These are phyloP conservation scores for Octomys mimax DNA, from an alignment of 2,797 vertebrate genomes.

Conservation along the genomic window DNA sequence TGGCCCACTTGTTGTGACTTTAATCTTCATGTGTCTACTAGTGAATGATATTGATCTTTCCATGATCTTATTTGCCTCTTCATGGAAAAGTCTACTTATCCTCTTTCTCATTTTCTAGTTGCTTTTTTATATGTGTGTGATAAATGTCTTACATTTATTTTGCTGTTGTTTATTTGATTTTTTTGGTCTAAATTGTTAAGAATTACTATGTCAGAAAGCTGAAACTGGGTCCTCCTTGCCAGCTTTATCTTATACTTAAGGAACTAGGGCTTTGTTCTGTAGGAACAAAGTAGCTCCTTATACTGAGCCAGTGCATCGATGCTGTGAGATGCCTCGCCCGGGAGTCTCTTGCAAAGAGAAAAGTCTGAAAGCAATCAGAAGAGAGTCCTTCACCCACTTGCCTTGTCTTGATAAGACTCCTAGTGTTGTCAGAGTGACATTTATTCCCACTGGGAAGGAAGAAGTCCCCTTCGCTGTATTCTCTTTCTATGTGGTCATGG, in stretches of 20 bases:
- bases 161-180: background rate
- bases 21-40: background rate
- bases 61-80: background rate
- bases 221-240: background rate
- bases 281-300: background rate
- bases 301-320: background rate
- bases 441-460: background rate
- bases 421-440: background rate
- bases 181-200: background rate
- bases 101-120: background rate
- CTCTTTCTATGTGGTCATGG: background rate
- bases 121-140: background rate
- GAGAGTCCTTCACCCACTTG: background rate
- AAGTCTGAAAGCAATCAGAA: background rate
- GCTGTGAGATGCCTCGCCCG: background rate
- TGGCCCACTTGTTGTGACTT: background rate
- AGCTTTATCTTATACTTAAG: background rate
- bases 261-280: background rate
- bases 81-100: background rate
- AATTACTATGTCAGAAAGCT: background rate
- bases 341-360: background rate
- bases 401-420: background rate
- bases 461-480: background rate
- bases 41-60: background rate
- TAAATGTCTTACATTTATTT: background rate